phyloP scores from a whole-genome alignment of 2,113 vertebrate genomes.

The Aptenodytes patagonicus region DNA sequence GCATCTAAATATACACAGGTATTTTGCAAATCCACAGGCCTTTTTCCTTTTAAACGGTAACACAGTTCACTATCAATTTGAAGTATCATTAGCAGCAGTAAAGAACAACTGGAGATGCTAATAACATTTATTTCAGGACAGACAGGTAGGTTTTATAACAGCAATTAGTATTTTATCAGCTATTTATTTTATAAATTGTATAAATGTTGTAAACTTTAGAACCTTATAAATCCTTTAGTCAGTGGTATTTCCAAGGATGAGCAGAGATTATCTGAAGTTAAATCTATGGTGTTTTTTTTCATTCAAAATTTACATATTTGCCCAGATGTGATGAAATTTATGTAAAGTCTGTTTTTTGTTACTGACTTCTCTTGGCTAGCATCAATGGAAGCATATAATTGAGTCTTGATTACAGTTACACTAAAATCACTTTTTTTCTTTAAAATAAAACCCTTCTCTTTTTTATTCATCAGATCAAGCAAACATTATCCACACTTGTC shows the following conservation, averaged over 20 bases:
- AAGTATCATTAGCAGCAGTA: neutral
- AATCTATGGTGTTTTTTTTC: neutral
- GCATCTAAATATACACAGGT: neutral
- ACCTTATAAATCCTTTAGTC: neutral
- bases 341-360: neutral
- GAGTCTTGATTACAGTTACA: neutral
- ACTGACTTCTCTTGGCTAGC: neutral
- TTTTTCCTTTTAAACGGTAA: neutral
- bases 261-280: neutral
- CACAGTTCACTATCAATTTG: neutral
- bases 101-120: neutral
- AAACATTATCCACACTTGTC: conserved; percentile 8
- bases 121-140: neutral
- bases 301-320: neutral
- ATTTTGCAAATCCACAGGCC: neutral
- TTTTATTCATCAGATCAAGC: neutral
- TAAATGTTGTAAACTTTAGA: neutral
- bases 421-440: neutral
- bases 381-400: conserved; percentile 1
- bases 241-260: neutral
- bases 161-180: neutral
- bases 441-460: neutral
- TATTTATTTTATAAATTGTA: neutral
- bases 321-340: neutral
- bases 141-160: conserved; percentile 15